These are phyloP conservation scores for Meda fulgida DNA, from an alignment of 2,797 vertebrate species.

Conservation along the genomic window DNA sequence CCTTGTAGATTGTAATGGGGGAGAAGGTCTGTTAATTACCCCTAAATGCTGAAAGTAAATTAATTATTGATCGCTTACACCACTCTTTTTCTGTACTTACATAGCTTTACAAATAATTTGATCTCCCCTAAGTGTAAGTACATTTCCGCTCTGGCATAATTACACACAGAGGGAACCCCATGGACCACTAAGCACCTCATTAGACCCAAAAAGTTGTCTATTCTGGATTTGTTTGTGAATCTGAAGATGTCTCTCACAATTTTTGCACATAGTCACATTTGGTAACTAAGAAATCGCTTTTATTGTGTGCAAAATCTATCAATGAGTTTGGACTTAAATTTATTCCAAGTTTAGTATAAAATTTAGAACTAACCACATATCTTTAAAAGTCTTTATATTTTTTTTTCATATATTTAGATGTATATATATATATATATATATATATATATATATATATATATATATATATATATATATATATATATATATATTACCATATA, in stretches of 20 bases:
- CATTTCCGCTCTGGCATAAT: slow-evolving; percentile 77
- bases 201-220: slow-evolving; percentile 58
- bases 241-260: slow-evolving; percentile 4
- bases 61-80: slow-evolving; percentile 83
- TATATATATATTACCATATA: too few species aligned
- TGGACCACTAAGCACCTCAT: slow-evolving; percentile 66
- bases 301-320: neutral
- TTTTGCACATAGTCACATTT: neutral
- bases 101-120: slow-evolving; percentile 83
- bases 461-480: neutral
- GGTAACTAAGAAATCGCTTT: neutral
- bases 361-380: neutral
- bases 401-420: too few species aligned
- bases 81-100: slow-evolving; percentile 81
- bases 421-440: too few species aligned
- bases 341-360: neutral
- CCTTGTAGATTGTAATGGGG: slow-evolving; percentile 75
- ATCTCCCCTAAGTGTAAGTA: slow-evolving; percentile 75
- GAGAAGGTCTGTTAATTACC: slow-evolving; percentile 82
- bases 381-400: too few species aligned
- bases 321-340: neutral
- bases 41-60: slow-evolving; percentile 85
- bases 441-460: too few species aligned
- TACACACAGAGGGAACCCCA: slow-evolving; percentile 66
- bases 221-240: slow-evolving; percentile 29